Base-by-base conservation (phyloP, 2,797 vertebrate species). In the Melanotaenia maccullochi region DNA sequence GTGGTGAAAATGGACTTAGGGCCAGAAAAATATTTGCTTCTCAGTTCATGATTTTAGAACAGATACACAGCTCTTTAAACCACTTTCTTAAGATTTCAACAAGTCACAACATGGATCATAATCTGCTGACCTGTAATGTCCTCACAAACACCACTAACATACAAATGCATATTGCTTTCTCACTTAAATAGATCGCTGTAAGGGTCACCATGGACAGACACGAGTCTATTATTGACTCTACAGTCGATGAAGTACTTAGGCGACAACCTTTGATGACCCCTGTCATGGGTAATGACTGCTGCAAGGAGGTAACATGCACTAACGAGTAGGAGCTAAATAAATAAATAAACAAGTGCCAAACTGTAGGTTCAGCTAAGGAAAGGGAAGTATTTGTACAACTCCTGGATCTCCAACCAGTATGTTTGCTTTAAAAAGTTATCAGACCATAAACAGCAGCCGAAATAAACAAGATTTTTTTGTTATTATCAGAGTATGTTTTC, bases 191-290 rank as follows among this genome's bases (percentile, higher is more conserved):
- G 79, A 87, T 90, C 84, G 85, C 87, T 74, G 30, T 83, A 68
- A 90, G 84, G 84, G 78, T 74, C 76, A 85, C 62, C 79, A 83
- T 83, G 86, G 88, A 89, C 83, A 86, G 82, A 92, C 86, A 91
- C 71, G 91, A 93, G 94, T 92, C 82, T 86, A 90, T 90, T 90
- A 88, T 93, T 94, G 90, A 94, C 82, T 86, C 93, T 82, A 70
- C 82, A 83, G 81, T 79, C 92, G 81, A 95, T 81, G 91, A 82
- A 93, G 91, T 77, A 85, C 88, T 93, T 89, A 92, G 84, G 93
- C 93, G 91, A 89, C 90, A 92, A 93, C 85, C 78, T 77, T 84
- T 88, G 79, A 90, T 93, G 94, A 95, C 94, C 92, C 84, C 93
- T 93, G 89, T 92, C 93, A 94, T 85, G 89, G 76, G 86, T 93